Base-by-base conservation (phyloP, 1,140 invertebrate genomes). In the Tenebrio molitor region DNA sequence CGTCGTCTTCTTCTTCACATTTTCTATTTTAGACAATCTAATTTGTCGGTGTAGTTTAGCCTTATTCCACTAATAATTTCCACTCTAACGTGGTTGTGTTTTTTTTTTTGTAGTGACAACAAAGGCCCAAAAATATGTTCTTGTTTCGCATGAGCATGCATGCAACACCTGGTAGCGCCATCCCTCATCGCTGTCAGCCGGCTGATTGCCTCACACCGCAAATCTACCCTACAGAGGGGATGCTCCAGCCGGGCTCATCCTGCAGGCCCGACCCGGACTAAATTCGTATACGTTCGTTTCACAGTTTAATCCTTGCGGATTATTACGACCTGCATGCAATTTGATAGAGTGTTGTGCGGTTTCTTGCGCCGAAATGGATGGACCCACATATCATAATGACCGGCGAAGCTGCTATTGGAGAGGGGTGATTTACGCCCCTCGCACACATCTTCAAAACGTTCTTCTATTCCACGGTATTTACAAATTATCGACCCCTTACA, bases 171-270 rank as follows among this genome's bases (percentile, higher is more conserved):
- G 76, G 76, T 77, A 63, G 67, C 75, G 63, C 73, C 75, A 75
- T 76, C 72, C 62, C 41, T 78, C 77, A 78, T 75, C 73, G 33
- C 65, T 75, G 75, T 76, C 72, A 75, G 53, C 62, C 65, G 73
- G 53, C 74, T 77, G 77, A 77, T 77, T 78, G 73, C 73, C 72
- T 78, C 75, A 66, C 64, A 74, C 77, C 77, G 77, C 77, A 78
- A 78, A 78, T 78, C 73, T 71, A 75, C 68, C 73, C 74, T 64
- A 50, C 16, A 17, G 23, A 41, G 17, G 71, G 71, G 71, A 50
- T 53, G 39, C 33, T 66, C 33, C 36, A 34, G 34, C 46, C 44
- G 46, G 2, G 3, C 36, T 39, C 36, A 39, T 39, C 36, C 36
- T 39, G 36, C 44, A 19, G 15, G 17, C 4, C 10, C n/a, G 10